A percentile compares a stretch with the other conserved stretches of the same genome.
Conservation (phyloP, 2,113 vertebrate genomes). For the Coreoperca whiteheadi region DNA sequence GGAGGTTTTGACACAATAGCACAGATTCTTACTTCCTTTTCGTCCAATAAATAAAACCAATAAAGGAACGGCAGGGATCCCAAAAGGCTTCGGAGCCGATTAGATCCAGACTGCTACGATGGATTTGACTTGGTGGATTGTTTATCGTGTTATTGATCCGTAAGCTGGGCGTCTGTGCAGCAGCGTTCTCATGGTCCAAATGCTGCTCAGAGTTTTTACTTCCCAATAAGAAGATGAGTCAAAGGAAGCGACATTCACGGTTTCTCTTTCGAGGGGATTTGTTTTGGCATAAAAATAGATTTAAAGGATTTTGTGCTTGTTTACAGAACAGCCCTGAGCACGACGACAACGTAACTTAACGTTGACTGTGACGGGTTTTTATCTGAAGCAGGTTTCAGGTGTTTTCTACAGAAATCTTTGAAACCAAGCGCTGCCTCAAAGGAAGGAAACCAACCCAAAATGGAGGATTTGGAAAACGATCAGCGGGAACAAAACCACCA, state of each 20-base stretch:
- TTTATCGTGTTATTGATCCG: not conserved
- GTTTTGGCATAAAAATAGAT: not conserved
- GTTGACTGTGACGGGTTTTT: too few species aligned
- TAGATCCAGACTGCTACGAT: not conserved
- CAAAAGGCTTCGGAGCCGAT: too few species aligned
- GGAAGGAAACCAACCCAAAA: too few species aligned
- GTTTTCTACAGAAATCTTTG: too few species aligned
- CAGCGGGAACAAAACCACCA: too few species aligned
- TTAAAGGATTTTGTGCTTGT: not conserved
- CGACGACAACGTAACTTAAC: too few species aligned
- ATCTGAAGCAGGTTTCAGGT: too few species aligned
- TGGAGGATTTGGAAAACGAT: too few species aligned
- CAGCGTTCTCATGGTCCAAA: too few species aligned
- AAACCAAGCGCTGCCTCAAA: too few species aligned
- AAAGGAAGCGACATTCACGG: not conserved
- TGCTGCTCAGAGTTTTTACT: not conserved
- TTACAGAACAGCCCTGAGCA: too few species aligned
- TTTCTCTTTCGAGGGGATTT: not conserved
- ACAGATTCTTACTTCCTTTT: conserved; percentile 10
- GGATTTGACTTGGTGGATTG: not conserved
- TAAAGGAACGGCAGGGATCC: too few species aligned
- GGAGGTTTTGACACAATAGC: not conserved
- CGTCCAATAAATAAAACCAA: not conserved
- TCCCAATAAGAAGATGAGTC: not conserved
- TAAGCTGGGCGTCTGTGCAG: not conserved